phyloP scores from a whole-genome alignment of 2,888 invertebrate genomes.

The Vannuccia rotundouncinata region DNA sequence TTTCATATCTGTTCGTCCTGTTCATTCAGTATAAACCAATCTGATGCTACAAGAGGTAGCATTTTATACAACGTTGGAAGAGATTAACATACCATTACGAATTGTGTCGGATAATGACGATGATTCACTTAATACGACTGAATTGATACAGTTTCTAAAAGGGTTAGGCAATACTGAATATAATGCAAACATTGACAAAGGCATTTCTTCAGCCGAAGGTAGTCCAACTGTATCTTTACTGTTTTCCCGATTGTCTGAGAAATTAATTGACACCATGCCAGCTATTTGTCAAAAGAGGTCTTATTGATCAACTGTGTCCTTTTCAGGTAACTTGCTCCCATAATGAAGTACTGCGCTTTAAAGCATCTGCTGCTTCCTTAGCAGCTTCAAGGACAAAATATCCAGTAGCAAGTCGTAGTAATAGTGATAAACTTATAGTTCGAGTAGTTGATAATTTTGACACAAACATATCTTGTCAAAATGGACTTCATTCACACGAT shows the following conservation, averaged over 20 bases:
- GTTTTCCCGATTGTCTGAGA: slow-evolving; percentile 3
- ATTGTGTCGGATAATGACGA: slow-evolving; percentile 10
- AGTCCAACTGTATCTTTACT: slow-evolving; percentile 23
- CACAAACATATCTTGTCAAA: slow-evolving; percentile 40
- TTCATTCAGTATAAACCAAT: too few species aligned
- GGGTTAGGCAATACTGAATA: background rate
- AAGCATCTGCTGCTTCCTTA: slow-evolving; percentile 42
- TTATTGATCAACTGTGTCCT: slow-evolving; percentile 32
- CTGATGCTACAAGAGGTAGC: background rate
- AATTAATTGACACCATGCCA: background rate
- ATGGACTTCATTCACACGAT: slow-evolving; percentile 38
- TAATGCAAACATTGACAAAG: slow-evolving; percentile 16
- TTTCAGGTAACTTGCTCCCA: slow-evolving; percentile 42
- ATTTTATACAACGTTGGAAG: background rate
- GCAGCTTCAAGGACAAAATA: slow-evolving; percentile 18
- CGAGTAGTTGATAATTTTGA: slow-evolving; percentile 42
- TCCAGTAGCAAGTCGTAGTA: background rate
- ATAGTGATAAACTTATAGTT: slow-evolving; percentile 37
- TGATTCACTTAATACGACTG: background rate
- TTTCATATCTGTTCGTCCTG: too few species aligned
- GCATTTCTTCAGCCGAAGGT: background rate
- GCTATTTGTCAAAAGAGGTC: slow-evolving; percentile 2
- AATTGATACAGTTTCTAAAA: background rate
- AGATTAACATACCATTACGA: background rate
- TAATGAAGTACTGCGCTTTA: slow-evolving; percentile 43